Conservation (phyloP, 2,888 invertebrate genomes). For the Spatulosminthurus flaviceps region DNA sequence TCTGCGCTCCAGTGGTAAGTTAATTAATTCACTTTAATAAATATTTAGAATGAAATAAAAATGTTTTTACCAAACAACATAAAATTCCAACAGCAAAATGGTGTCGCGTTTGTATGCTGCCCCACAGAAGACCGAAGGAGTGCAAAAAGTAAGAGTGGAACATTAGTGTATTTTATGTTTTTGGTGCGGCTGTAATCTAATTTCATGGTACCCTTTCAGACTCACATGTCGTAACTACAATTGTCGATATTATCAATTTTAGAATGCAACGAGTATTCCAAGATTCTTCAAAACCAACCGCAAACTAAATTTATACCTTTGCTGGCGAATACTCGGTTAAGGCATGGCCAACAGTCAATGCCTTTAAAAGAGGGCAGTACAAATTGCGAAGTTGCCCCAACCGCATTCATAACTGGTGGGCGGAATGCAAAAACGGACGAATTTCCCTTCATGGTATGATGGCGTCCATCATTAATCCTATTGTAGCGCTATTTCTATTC, state of each 20-base stretch:
- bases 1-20: neutral
- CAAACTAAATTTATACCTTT: neutral
- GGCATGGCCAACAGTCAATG: neutral
- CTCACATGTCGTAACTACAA: neutral
- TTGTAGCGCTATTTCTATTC: neutral
- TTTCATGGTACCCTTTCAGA: no score
- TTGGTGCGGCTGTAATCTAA: no score
- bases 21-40: no score
- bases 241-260: neutral
- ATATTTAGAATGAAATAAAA: no score
- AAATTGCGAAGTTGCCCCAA: conserved; percentile 11
- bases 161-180: no score
- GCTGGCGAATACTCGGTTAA: neutral
- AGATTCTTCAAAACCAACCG: neutral
- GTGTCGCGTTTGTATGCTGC: neutral
- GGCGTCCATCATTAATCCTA: neutral
- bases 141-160: neutral
- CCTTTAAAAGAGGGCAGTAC: neutral
- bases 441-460: conserved; percentile 56
- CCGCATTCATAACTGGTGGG: conserved; percentile 50
- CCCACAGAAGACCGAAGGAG: neutral
- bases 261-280: neutral
- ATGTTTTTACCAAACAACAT: neutral
- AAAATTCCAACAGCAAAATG: neutral
- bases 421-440: conserved; percentile 47